Percentiles rank a stretch among this genome's conserved stretches.
Evolutionary conservation across 2,888 invertebrate species (phyloP).

Genomic region (Coenonympha glycerion): DNA sequence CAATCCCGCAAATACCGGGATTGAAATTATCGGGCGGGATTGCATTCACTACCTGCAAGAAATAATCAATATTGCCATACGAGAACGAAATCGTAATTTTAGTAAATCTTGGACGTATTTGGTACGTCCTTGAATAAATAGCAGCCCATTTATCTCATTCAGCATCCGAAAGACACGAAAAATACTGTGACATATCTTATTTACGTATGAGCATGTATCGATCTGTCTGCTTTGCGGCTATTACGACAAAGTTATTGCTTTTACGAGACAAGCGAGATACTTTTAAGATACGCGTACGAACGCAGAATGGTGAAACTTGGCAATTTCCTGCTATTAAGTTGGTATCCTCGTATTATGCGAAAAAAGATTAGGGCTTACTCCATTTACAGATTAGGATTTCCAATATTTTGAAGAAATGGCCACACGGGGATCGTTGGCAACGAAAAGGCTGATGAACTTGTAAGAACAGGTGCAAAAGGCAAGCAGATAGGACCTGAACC

Average conservation of each 20-base stretch:
- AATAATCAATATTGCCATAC: not conserved
- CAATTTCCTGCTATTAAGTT: not conserved
- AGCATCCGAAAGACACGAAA: conserved; percentile 1
- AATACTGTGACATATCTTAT: not conserved
- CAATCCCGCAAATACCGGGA: no score
- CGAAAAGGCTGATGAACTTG: no score
- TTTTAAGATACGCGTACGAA: not conserved
- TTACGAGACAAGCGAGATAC: conserved; percentile 18
- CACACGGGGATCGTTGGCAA: no score
- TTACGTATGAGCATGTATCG: conserved; percentile 16
- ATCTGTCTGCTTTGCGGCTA: conserved; percentile 21
- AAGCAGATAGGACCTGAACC: no score
- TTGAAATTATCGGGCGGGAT: no score
- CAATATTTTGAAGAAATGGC: no score
- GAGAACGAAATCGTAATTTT: not conserved
- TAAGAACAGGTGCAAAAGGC: no score
- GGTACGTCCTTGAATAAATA: not conserved
- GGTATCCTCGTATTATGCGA: no score
- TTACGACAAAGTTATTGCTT: conserved; percentile 21
- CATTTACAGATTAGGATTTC: not conserved
- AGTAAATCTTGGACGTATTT: not conserved
- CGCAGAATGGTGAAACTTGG: not conserved
- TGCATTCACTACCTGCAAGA: no score
- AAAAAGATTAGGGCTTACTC: not conserved
- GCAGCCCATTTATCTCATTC: not conserved